Conservation (phyloP, 2,888 invertebrate species). For the Boloria selene region DNA sequence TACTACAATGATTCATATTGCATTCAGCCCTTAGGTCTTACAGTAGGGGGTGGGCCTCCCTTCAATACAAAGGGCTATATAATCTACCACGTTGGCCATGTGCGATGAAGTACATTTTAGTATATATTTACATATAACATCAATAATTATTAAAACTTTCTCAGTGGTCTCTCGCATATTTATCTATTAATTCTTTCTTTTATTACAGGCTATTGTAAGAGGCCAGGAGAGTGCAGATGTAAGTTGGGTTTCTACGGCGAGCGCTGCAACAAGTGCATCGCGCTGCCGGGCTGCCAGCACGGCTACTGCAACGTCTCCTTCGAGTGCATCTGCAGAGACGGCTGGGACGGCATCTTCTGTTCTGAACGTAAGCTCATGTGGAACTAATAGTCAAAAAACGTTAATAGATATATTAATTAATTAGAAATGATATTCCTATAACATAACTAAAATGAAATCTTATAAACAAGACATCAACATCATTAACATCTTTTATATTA, state of each 20-base stretch:
- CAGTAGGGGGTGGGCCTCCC: too few species aligned
- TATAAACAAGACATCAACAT: too few species aligned
- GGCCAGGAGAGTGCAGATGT: conserved; percentile 94
- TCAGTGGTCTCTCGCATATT: neutral
- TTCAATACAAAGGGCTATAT: too few species aligned
- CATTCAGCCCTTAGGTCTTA: too few species aligned
- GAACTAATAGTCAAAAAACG: neutral
- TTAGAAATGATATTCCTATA: too few species aligned
- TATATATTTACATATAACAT: neutral
- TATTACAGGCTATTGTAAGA: conserved; percentile 88
- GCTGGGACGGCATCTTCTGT: conserved; percentile 95
- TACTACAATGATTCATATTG: too few species aligned
- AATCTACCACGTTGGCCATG: too few species aligned
- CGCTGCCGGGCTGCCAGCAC: conserved; percentile 92
- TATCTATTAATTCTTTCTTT: neutral
- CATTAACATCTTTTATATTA: too few species aligned
- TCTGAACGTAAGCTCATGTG: conserved; percentile 87
- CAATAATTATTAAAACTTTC: neutral
- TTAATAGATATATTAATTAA: neutral
- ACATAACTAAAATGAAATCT: too few species aligned
- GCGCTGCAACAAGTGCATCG: conserved; percentile 91
- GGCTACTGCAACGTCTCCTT: conserved; percentile 93
- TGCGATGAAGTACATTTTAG: neutral
- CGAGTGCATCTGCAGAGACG: conserved; percentile 91
- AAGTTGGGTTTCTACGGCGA: conserved; percentile 94